These are phyloP conservation scores for Oxyura jamaicensis DNA, from an alignment of 2,113 vertebrate genomes.

Conservation along the genomic window DNA sequence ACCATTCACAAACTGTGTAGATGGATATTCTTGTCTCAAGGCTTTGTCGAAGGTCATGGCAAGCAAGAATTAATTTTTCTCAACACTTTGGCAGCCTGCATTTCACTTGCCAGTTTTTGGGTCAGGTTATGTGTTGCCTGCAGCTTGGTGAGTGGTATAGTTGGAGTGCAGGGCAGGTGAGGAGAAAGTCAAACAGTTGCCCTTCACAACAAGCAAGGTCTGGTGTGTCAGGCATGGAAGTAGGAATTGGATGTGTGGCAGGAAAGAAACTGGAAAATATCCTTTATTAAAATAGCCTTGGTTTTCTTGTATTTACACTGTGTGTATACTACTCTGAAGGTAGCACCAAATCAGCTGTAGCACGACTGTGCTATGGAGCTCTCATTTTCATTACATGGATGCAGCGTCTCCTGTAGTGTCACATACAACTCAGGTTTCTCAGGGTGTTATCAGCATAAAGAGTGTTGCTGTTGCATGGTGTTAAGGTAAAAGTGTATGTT, in stretches of 20 bases:
- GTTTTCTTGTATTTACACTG: accelerated
- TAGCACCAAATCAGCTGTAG: background rate
- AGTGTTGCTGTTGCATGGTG: background rate
- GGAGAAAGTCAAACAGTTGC: background rate
- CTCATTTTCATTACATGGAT: accelerated
- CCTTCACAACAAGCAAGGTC: background rate
- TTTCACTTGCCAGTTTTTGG: accelerated
- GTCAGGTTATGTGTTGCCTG: background rate
- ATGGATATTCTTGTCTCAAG: background rate
- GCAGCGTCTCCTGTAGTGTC: background rate
- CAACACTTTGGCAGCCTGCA: background rate
- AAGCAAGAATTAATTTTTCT: background rate
- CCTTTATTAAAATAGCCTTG: background rate
- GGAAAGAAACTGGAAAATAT: background rate
- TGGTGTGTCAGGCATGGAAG: background rate
- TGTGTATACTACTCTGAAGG: accelerated
- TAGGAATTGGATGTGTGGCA: background rate
- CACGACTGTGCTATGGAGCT: background rate
- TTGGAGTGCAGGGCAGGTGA: background rate
- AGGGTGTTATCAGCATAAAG: background rate
- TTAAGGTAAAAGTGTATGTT: background rate
- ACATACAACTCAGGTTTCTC: background rate
- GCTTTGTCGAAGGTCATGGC: background rate
- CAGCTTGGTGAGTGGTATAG: background rate
- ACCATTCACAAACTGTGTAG: background rate